phyloP scores from a whole-genome alignment of 2,113 vertebrate genomes.

The Xyrauchen texanus region DNA sequence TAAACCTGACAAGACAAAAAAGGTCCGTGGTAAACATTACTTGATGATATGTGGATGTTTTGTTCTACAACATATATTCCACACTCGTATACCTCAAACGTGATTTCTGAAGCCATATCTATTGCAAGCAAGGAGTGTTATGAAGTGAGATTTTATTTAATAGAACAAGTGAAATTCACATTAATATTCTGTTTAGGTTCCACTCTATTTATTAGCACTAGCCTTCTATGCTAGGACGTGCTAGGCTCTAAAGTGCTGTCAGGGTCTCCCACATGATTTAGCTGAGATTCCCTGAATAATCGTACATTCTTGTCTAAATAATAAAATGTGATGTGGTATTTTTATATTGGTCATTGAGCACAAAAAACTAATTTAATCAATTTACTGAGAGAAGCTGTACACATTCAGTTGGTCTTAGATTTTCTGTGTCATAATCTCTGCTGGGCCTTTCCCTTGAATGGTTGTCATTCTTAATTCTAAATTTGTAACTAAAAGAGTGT shows the following conservation, averaged over 20 bases:
- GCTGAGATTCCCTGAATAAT: neutral
- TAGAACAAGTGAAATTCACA: neutral
- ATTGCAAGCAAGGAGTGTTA: conserved; percentile 1
- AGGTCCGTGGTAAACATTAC: too few species aligned
- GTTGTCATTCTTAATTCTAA: conserved; percentile 7
- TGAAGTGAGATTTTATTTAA: conserved; percentile 10
- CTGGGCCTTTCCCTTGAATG: neutral
- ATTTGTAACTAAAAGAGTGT: conserved; percentile 10
- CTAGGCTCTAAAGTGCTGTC: conserved; percentile 11
- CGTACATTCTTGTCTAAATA: conserved; percentile 21
- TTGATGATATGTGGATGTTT: too few species aligned
- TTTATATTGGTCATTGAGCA: conserved; percentile 23
- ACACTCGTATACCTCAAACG: too few species aligned
- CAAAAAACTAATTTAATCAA: conserved; percentile 33
- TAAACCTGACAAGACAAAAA: too few species aligned
- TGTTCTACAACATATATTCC: too few species aligned
- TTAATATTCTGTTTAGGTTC: neutral
- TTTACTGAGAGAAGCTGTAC: conserved; percentile 8
- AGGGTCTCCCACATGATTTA: conserved; percentile 10
- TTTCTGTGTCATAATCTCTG: neutral
- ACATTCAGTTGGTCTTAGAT: conserved; percentile 16
- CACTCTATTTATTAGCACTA: neutral
- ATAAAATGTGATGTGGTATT: conserved; percentile 16
- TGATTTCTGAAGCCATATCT: too few species aligned
- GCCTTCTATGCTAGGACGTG: neutral